Conservation (phyloP, 2,888 invertebrate species). For the Diadegma fenestrale region DNA sequence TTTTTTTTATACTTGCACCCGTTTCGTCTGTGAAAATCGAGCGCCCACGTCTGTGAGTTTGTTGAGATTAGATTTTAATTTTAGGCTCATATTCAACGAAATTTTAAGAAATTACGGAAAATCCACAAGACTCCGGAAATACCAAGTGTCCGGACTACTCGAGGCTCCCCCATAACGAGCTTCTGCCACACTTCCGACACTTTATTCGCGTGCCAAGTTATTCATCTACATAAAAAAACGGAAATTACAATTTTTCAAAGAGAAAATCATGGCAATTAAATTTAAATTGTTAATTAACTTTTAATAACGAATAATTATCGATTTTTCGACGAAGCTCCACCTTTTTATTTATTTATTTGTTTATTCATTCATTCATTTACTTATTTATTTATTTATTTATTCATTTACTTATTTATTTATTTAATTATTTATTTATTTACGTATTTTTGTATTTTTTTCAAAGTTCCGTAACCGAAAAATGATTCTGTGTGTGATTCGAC, state of each 20-base stretch:
- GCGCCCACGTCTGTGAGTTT: too few species aligned
- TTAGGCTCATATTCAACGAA: too few species aligned
- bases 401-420: too few species aligned
- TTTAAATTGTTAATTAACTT: background rate
- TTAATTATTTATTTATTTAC: too few species aligned
- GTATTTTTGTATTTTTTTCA: background rate
- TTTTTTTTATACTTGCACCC: too few species aligned
- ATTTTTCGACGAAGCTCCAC: background rate
- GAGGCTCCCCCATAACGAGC: background rate
- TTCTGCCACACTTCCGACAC: background rate
- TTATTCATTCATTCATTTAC: background rate
- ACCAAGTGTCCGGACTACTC: too few species aligned
- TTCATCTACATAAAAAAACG: constrained; percentile 13
- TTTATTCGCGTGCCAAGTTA: constrained; percentile 47
- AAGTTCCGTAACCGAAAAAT: background rate
- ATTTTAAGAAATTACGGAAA: too few species aligned
- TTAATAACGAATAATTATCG: background rate
- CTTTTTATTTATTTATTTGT: background rate
- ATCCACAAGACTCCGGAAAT: too few species aligned
- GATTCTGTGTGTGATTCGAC: background rate
- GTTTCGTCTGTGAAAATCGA: too few species aligned
- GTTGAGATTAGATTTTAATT: too few species aligned
- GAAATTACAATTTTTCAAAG: background rate
- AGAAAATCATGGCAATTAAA: too few species aligned
- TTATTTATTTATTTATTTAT: too few species aligned